These are phyloP conservation scores for Montipora foliosa DNA, from an alignment of 64 coral and sea anemone species.

Conservation along the genomic window DNA sequence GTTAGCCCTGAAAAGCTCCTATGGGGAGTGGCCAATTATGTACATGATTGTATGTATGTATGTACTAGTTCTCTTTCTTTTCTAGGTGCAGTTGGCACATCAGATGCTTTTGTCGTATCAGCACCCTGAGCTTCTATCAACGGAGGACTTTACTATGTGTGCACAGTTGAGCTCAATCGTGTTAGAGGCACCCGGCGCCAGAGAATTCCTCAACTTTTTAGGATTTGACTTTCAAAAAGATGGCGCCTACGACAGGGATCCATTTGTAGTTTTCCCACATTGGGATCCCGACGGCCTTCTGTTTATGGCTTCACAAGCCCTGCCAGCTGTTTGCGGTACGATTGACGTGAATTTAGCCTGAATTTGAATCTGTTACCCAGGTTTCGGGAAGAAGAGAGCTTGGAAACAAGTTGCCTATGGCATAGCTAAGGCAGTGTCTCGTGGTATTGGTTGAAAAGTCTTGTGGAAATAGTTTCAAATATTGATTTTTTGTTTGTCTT, in stretches of 20 bases:
- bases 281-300: conserved; percentile 89
- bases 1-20: too few species aligned
- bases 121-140: conserved; percentile 25
- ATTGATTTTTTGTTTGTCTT: neutral
- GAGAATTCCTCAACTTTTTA: conserved; percentile 65
- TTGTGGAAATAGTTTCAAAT: neutral
- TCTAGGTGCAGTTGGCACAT: conserved; percentile 61
- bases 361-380: neutral
- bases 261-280: conserved; percentile 87
- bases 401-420: neutral
- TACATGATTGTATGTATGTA: too few species aligned
- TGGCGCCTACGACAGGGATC: conserved; percentile 65
- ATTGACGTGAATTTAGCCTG: neutral
- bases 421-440: neutral
- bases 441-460: neutral
- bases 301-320: conserved; percentile 46
- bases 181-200: conserved; percentile 58
- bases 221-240: conserved; percentile 91
- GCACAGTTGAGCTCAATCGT: conserved; percentile 77
- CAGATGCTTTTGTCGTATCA: conserved; percentile 79
- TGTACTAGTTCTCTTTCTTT: neutral
- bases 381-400: neutral
- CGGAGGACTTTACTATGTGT: conserved; percentile 78
- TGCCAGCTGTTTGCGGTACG: conserved; percentile 81
- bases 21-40: too few species aligned